phyloP scores from a whole-genome alignment of 2,113 vertebrate species.

The Pavo muticus region DNA sequence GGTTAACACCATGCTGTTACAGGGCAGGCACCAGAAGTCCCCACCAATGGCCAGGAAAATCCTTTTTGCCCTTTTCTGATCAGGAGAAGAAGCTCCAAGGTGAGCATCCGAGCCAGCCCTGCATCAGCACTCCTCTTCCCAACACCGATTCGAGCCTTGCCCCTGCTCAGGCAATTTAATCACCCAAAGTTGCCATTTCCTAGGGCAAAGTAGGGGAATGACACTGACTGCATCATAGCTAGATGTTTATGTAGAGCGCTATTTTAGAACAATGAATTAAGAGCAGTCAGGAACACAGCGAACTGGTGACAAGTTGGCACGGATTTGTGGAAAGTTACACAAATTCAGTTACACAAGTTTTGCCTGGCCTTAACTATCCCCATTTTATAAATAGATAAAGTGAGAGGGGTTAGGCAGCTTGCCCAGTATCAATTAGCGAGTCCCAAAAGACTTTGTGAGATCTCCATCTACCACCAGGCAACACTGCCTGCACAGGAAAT shows the following conservation, averaged over 20 bases:
- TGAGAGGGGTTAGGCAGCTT: slow-evolving; percentile 28
- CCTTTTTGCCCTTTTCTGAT: background rate
- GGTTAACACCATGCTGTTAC: background rate
- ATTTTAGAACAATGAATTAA: slow-evolving; percentile 64
- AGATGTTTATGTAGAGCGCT: slow-evolving; percentile 1
- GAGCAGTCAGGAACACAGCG: slow-evolving; percentile 64
- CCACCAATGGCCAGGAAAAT: background rate
- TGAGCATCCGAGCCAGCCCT: background rate
- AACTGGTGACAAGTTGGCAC: slow-evolving; percentile 66
- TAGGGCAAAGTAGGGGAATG: slow-evolving; percentile 17
- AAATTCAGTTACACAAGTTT: slow-evolving; percentile 72
- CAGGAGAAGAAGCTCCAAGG: background rate
- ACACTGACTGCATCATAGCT: slow-evolving; percentile 3
- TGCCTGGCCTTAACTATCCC: slow-evolving; percentile 57
- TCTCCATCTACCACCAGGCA: slow-evolving; percentile 30
- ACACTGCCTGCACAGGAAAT: rapidly evolving
- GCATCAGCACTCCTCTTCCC: rapidly evolving
- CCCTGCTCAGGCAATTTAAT: background rate
- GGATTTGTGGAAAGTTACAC: slow-evolving; percentile 72
- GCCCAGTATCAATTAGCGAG: slow-evolving; percentile 66
- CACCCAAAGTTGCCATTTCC: slow-evolving; percentile 11
- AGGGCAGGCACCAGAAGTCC: background rate
- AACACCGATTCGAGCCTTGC: background rate
- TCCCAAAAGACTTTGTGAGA: slow-evolving; percentile 15
- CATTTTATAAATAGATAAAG: slow-evolving; percentile 70